Percentiles rank a stretch among this genome's conserved stretches.
These are phyloP conservation scores for Chalcosyrphus nemorum DNA, from an alignment of 2,888 invertebrate genomes.

Conservation along the genomic window DNA sequence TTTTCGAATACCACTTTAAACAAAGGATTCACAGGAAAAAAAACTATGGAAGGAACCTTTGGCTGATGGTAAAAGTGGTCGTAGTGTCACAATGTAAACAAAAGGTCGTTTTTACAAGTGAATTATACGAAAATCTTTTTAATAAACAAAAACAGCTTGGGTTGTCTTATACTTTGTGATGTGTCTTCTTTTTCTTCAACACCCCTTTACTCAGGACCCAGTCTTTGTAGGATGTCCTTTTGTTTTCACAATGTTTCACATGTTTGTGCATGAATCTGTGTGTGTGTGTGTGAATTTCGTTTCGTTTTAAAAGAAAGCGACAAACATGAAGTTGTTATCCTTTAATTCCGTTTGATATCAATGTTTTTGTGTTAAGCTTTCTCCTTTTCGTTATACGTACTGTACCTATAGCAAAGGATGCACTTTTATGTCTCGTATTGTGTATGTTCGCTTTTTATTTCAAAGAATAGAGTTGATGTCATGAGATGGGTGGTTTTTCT, in stretches of 20 bases:
- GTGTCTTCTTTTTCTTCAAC: constrained; percentile 1
- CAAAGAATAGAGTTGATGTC: constrained; percentile 2
- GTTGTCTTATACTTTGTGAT: constrained; percentile 6
- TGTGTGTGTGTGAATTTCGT: not conserved
- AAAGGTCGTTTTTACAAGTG: constrained; percentile 53
- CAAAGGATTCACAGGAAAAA: not conserved
- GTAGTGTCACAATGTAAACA: constrained; percentile 62
- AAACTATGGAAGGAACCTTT: not conserved
- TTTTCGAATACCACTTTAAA: constrained; percentile 19
- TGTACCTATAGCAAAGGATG: not conserved
- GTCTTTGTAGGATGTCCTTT: constrained; percentile 22
- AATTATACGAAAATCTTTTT: constrained; percentile 70
- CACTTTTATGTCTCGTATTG: not conserved
- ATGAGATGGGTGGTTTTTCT: not conserved
- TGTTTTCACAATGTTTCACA: constrained; percentile 40
- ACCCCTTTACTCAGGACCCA: not conserved
- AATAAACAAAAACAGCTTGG: constrained; percentile 63
- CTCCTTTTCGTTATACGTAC: not conserved
- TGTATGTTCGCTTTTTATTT: constrained; percentile 5
- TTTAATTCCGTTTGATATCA: constrained; percentile 70
- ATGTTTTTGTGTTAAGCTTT: constrained; percentile 53
- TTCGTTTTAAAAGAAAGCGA: constrained; percentile 41
- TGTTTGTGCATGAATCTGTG: too few relatives aligned
- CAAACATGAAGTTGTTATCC: constrained; percentile 69
- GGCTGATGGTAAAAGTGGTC: constrained; percentile 30